phyloP scores from a whole-genome alignment of 2,888 invertebrate genomes.

The Aphodius sticticus region DNA sequence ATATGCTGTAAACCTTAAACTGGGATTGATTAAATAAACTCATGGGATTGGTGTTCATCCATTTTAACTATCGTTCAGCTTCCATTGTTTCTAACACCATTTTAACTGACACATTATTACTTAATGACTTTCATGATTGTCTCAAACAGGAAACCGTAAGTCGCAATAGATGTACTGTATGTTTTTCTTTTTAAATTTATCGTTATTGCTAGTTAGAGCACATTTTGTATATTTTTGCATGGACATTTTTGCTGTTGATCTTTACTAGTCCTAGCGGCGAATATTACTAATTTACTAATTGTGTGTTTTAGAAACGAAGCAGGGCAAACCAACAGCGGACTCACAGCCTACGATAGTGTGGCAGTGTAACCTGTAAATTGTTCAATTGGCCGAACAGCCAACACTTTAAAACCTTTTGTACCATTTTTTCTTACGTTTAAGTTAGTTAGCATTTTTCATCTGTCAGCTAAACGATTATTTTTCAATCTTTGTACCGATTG shows the following conservation, averaged over 20 bases:
- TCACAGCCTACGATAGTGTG: constrained; percentile 99
- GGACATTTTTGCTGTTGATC: constrained; percentile 28
- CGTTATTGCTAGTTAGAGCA: constrained; percentile 18
- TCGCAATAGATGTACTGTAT: constrained; percentile 50
- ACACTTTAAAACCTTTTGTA: neutral
- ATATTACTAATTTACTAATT: neutral
- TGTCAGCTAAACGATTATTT: neutral
- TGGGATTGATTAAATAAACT: no score
- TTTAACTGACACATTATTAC: constrained; percentile 23
- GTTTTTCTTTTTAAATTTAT: constrained; percentile 45
- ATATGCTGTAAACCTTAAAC: no score
- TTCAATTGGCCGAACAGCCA: neutral
- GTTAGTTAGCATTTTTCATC: constrained; percentile 15
- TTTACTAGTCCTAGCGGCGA: constrained; percentile 28
- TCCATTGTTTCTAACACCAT: constrained; percentile 14
- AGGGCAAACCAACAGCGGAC: constrained; percentile 86
- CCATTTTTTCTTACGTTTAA: constrained; percentile 16
- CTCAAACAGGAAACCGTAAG: constrained; percentile 82
- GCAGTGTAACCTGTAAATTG: constrained; percentile 93
- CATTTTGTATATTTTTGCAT: constrained; percentile 39
- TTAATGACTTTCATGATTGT: constrained; percentile 54
- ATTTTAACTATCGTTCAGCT: constrained; percentile 7
- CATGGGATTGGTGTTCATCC: neutral
- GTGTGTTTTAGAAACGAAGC: constrained; percentile 80
- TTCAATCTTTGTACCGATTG: neutral